Percentiles rank a stretch among this genome's conserved stretches.
Evolutionary conservation across 2,888 invertebrate species (phyloP).

Genomic region (Lycaena phlaeas): DNA sequence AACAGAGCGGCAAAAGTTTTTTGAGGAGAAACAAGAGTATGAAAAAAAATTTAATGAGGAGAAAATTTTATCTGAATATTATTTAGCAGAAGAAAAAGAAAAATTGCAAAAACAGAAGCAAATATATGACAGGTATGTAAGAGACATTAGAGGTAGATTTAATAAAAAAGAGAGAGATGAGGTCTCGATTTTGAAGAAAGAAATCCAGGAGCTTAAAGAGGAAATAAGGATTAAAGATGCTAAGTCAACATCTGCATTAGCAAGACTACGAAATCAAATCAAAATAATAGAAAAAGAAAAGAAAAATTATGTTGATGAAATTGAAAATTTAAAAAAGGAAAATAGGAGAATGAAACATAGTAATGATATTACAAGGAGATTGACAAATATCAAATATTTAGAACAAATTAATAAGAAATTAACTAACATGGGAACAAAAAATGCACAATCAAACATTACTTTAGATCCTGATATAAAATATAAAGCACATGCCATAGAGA

Average conservation of each 20-base stretch:
- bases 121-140: slow-evolving; percentile 77
- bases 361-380: slow-evolving; percentile 67
- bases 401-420: slow-evolving; percentile 80
- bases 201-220: slow-evolving; percentile 76
- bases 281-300: slow-evolving; percentile 82
- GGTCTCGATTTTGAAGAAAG: slow-evolving; percentile 75
- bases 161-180: slow-evolving; percentile 81
- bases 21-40: slow-evolving; percentile 73
- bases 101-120: slow-evolving; percentile 77
- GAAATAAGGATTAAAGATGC: slow-evolving; percentile 82
- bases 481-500: slow-evolving; percentile 56
- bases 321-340: slow-evolving; percentile 78
- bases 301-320: slow-evolving; percentile 74
- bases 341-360: slow-evolving; percentile 76
- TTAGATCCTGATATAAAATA: slow-evolving; percentile 44
- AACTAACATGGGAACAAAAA: slow-evolving; percentile 39
- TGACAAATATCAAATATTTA: slow-evolving; percentile 81
- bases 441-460: slow-evolving; percentile 35
- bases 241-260: slow-evolving; percentile 79
- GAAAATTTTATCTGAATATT: slow-evolving; percentile 75
- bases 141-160: slow-evolving; percentile 77
- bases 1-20: slow-evolving; percentile 73
- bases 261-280: slow-evolving; percentile 81
- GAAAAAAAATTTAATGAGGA: slow-evolving; percentile 77
- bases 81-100: slow-evolving; percentile 79